phyloP scores from a whole-genome alignment of 2,888 invertebrate species.

The Furcula furcula region DNA sequence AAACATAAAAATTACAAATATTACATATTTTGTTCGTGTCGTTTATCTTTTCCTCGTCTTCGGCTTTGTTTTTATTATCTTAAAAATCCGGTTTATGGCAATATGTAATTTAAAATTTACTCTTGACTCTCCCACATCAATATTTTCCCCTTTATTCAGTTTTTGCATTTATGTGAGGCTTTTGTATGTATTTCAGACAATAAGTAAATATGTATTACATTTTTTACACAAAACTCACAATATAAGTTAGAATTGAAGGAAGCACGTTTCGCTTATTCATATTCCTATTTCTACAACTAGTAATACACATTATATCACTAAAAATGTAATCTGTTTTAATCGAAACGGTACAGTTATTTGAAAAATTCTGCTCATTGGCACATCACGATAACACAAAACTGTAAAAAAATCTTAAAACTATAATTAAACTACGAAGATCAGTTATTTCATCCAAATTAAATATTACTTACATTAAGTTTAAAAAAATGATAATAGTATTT shows the following conservation, averaged over 20 bases:
- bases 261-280: constrained; percentile 69
- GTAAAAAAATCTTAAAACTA: constrained; percentile 44
- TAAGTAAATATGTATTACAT: constrained; percentile 9
- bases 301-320: constrained; percentile 55
- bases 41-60: too few relatives aligned
- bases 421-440: constrained; percentile 68
- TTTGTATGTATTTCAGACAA: constrained; percentile 27
- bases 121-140: too few relatives aligned
- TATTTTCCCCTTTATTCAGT: too few relatives aligned
- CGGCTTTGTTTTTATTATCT: too few relatives aligned
- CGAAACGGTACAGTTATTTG: constrained; percentile 34
- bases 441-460: constrained; percentile 61
- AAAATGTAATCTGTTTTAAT: constrained; percentile 29
- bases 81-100: too few relatives aligned
- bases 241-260: constrained; percentile 49
- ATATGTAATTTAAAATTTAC: too few relatives aligned
- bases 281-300: constrained; percentile 55
- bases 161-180: constrained; percentile 8
- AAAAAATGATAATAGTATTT: constrained; percentile 38
- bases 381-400: constrained; percentile 71
- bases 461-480: constrained; percentile 38
- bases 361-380: constrained; percentile 69
- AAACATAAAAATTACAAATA: too few relatives aligned
- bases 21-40: too few relatives aligned
- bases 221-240: constrained; percentile 6